Base-by-base conservation (phyloP, 2,797 vertebrate species). In the Tapera naevia region DNA sequence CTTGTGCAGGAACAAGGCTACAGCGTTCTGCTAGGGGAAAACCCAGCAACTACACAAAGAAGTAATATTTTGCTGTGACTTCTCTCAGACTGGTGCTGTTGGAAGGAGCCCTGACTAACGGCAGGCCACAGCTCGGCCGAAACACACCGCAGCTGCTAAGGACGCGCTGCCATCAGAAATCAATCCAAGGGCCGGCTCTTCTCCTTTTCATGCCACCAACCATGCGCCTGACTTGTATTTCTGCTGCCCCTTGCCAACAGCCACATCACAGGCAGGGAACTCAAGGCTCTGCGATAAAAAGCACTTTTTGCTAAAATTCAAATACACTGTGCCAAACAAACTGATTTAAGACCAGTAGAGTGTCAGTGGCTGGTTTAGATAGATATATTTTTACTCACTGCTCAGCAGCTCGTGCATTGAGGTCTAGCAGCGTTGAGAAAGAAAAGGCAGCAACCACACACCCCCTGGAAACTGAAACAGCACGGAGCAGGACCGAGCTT, bases 141-240 rank as follows among this genome's bases (percentile, higher is more conserved):
- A 86, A 56, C 71, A 35, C 70, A 6, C 60, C 91, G 94, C 94
- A 94, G 91, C 90, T 95, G 88, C 81, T 95, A 54, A 70, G 81
- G 86, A 91, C 24, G 1, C 73, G 92, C 89, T 73, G 88, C 90
- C 89, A 79, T 61, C 75, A 84, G 61, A 76, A 90, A 73, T 25
- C 46, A 72, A 82, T 53, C 73, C 3, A 41, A 66, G 90, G 33
- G 56, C 46, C 3, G 0, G 71, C 90, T 89, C 78, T 65, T 41
- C 81, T 35, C 64, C 51, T 86, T 62, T 65, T 73, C 86, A 53
- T 33, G 65, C 41, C 82, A 57, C 81, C 0, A 0, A 43, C 67
- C n/a, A 28, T 0, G 3, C 51, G 48, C 60, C 48, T 58, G 64
- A 83, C 84, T 86, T 64, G 4, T 66, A 39, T 64, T 92, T 74